phyloP scores from a whole-genome alignment of 1,140 invertebrate species.

The Tetragonula clypearis region DNA sequence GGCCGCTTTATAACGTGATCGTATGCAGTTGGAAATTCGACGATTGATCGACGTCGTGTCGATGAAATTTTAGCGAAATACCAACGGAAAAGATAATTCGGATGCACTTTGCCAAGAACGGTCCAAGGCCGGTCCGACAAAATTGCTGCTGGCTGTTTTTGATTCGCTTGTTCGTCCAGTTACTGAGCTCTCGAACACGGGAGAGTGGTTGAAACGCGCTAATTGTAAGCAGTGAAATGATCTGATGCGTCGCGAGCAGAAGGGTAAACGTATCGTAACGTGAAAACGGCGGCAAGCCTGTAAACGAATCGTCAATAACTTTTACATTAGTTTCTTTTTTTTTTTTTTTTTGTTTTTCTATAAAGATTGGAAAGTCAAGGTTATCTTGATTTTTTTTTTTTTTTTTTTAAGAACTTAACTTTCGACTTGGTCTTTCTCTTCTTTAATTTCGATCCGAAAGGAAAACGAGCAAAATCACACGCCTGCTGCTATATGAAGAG shows the following conservation, averaged over 20 bases:
- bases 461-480: not conserved
- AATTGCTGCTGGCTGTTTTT: not conserved
- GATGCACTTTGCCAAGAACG: too few relatives aligned
- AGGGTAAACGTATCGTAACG: not conserved
- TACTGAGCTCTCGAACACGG: too few relatives aligned
- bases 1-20: conserved; percentile 70
- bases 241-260: not conserved
- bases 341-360: not conserved
- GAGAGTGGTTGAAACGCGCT: conserved; percentile 1
- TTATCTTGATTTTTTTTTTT: not conserved
- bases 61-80: not conserved
- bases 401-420: not conserved
- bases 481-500: too few relatives aligned
- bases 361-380: too few relatives aligned
- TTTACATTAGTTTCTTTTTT: not conserved
- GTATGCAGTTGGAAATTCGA: conserved; percentile 75
- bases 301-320: not conserved
- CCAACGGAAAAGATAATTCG: not conserved
- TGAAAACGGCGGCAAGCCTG: not conserved
- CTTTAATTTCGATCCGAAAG: not conserved
- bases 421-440: not conserved
- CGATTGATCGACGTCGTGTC: conserved; percentile 39
- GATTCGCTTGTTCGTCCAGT: not conserved
- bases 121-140: not conserved
- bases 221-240: not conserved